These are phyloP conservation scores for Mixornis gularis DNA, from an alignment of 2,113 vertebrate species.

Conservation along the genomic window DNA sequence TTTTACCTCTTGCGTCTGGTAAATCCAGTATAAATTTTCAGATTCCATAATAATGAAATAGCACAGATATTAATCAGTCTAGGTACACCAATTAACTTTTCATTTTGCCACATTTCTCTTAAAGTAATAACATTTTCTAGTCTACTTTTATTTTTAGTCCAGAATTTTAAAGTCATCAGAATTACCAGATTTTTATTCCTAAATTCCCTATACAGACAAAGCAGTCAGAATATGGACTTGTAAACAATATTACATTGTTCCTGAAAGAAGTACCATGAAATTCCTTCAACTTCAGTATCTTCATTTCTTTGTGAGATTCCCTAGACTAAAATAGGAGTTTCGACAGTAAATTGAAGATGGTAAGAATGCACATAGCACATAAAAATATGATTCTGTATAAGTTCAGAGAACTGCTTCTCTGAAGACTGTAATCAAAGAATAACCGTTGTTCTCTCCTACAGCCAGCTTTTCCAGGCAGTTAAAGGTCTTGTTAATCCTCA, in stretches of 20 bases:
- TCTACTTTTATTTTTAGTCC: background rate
- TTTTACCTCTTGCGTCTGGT: background rate
- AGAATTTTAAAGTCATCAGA: background rate
- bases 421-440: background rate
- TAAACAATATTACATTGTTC: background rate
- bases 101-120: background rate
- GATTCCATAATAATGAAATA: background rate
- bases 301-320: background rate
- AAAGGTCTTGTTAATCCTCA: background rate
- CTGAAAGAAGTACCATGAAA: background rate
- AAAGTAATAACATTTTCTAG: background rate
- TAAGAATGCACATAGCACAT: background rate
- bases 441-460: background rate
- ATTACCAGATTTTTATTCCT: background rate
- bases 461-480: background rate
- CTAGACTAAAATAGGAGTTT: background rate
- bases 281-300: background rate
- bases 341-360: background rate
- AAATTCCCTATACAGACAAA: background rate
- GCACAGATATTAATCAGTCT: background rate
- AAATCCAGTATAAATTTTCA: background rate
- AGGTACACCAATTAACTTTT: background rate
- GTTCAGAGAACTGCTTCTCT: background rate
- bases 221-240: background rate
- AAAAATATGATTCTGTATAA: background rate